Evolutionary conservation across 2,888 invertebrate species (phyloP).

Genomic region (Macropis europaea): DNA sequence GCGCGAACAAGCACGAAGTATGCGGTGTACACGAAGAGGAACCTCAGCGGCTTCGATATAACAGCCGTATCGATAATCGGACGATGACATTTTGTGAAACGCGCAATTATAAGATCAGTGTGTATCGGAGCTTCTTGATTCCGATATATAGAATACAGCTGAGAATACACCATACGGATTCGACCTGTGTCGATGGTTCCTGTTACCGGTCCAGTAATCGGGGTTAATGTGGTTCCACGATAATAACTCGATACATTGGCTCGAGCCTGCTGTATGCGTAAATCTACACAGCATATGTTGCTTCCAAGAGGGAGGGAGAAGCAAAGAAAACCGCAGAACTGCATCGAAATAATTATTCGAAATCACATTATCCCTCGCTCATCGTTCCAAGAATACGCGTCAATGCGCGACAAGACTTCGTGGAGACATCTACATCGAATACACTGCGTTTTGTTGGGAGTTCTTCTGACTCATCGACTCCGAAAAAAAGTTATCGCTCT

Average conservation of each 20-base stretch:
- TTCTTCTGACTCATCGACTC: slow-evolving; percentile 3
- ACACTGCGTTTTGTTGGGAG: neutral
- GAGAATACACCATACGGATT: too few relatives aligned
- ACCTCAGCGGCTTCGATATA: slow-evolving; percentile 25
- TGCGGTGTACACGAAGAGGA: slow-evolving; percentile 11
- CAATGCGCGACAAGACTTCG: neutral
- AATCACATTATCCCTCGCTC: neutral
- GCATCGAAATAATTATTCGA: slow-evolving; percentile 2
- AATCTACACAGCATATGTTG: slow-evolving; percentile 33
- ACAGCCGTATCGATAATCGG: slow-evolving; percentile 14
- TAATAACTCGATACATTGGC: slow-evolving; percentile 55
- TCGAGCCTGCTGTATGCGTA: slow-evolving; percentile 26
- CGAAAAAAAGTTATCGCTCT: slow-evolving; percentile 11
- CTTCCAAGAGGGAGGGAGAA: neutral
- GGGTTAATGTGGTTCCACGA: slow-evolving; percentile 47
- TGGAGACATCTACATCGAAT: neutral
- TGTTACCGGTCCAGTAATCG: slow-evolving; percentile 36
- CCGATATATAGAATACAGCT: too few relatives aligned
- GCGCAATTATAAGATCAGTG: neutral
- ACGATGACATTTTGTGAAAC: slow-evolving; percentile 18
- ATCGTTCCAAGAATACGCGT: neutral
- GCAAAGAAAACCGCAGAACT: slow-evolving; percentile 18
- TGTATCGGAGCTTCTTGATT: too few relatives aligned
- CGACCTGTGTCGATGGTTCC: slow-evolving; percentile 14
- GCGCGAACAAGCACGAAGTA: slow-evolving; percentile 30